Conservation (phyloP, 1,140 invertebrate species). For the Calycopis cecrops region DNA sequence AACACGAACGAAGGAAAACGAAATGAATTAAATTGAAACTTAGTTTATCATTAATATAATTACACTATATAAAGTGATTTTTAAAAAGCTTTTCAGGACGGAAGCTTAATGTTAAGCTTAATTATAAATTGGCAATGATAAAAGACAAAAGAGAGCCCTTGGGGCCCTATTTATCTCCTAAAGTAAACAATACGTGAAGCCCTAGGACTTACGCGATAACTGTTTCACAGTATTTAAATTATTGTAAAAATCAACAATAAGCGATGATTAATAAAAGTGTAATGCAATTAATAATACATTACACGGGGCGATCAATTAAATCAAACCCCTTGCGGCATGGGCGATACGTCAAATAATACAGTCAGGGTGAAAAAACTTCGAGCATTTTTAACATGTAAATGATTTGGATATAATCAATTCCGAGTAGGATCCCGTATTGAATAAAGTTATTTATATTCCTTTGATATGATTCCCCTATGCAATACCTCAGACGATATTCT, state of each 20-base stretch:
- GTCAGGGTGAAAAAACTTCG: background rate
- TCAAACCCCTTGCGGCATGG: background rate
- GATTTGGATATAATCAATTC: slow-evolving; percentile 7
- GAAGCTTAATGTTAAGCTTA: slow-evolving; percentile 38
- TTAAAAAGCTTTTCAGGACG: slow-evolving; percentile 43
- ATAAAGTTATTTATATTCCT: slow-evolving; percentile 21
- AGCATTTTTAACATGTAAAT: slow-evolving; percentile 5
- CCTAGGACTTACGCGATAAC: too few species aligned
- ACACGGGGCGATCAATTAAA: too few species aligned
- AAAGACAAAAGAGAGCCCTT: background rate
- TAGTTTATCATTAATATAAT: slow-evolving; percentile 10
- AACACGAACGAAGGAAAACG: background rate
- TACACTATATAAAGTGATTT: slow-evolving; percentile 17
- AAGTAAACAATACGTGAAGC: too few species aligned
- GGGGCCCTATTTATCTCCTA: background rate
- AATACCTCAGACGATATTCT: slow-evolving; percentile 3
- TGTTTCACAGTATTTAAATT: too few species aligned
- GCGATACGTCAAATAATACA: background rate
- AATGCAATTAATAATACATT: too few species aligned
- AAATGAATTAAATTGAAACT: slow-evolving; percentile 7
- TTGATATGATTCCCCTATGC: slow-evolving; percentile 43
- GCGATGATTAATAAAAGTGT: too few species aligned
- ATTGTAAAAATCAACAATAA: too few species aligned
- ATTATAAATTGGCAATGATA: slow-evolving; percentile 11
- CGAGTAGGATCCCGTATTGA: slow-evolving; percentile 7